A percentile compares a stretch with the other conserved stretches of the same genome.
phyloP scores from a whole-genome alignment of 2,113 vertebrate species.

The Pedionomus torquatus region DNA sequence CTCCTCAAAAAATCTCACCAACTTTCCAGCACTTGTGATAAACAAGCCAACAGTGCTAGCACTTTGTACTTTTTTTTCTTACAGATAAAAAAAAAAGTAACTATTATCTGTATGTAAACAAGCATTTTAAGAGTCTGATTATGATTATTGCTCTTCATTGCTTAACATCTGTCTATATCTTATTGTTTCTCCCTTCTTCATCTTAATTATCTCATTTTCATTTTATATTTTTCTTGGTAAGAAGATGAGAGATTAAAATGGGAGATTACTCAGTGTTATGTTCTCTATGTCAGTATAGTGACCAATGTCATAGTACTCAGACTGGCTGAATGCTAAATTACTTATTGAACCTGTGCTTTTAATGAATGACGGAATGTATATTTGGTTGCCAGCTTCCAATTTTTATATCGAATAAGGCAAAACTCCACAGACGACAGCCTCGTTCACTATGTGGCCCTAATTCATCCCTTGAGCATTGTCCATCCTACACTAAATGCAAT shows the following conservation, averaged over 20 bases:
- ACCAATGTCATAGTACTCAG: neutral
- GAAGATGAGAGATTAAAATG: neutral
- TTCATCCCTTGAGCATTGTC: neutral
- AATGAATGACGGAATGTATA: neutral
- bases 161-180: neutral
- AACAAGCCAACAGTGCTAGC: neutral
- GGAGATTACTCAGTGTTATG: neutral
- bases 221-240: neutral
- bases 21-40: neutral
- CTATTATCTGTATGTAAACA: neutral
- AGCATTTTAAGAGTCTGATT: neutral
- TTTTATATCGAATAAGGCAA: neutral
- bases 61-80: neutral
- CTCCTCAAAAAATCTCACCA: accelerated
- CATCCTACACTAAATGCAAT: neutral
- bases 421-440: neutral
- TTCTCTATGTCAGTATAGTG: neutral
- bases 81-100: neutral
- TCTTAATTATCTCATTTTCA: neutral
- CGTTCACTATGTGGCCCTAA: neutral
- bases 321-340: neutral
- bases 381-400: neutral
- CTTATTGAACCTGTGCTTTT: neutral
- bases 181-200: neutral
- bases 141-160: neutral